Percentiles rank a stretch among this genome's conserved stretches.
phyloP scores from a whole-genome alignment of 1,140 invertebrate species.

The Orchestia grillus region DNA sequence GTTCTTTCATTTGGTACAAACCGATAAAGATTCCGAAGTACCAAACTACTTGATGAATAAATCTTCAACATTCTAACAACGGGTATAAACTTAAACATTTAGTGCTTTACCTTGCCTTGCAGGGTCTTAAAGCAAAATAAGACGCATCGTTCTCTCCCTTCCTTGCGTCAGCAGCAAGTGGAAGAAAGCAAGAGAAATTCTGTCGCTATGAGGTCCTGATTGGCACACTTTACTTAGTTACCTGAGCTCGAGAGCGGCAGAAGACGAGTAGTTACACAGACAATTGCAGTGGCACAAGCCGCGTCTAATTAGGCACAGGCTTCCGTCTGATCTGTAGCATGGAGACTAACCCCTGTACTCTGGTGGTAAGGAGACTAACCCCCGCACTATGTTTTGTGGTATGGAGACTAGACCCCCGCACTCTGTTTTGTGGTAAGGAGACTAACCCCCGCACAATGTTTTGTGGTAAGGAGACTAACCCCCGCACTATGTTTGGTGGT shows the following conservation, averaged over 20 bases:
- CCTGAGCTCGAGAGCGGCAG: not conserved
- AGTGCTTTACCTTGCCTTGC: not conserved
- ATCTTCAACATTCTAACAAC: not conserved
- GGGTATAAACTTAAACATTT: not conserved
- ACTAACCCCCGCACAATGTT: not conserved
- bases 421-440: not conserved
- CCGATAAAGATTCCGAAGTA: not conserved
- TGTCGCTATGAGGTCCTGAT: constrained; percentile 5
- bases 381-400: not conserved
- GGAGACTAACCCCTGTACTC: not conserved
- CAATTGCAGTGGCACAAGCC: not conserved
- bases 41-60: not conserved
- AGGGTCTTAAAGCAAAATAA: not conserved
- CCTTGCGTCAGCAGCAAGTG: not conserved
- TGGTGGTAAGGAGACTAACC: not conserved
- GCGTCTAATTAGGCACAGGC: not conserved
- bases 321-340: not conserved
- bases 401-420: not conserved
- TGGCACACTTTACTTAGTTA: constrained; percentile 49
- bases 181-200: not conserved
- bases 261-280: constrained; percentile 8
- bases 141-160: not conserved
- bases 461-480: not conserved
- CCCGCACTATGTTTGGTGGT: not conserved
- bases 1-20: not conserved